A percentile compares a stretch with the other conserved stretches of the same genome.
These are phyloP conservation scores for Gallinago solitaria DNA, from an alignment of 2,797 vertebrate genomes.

Conservation along the genomic window DNA sequence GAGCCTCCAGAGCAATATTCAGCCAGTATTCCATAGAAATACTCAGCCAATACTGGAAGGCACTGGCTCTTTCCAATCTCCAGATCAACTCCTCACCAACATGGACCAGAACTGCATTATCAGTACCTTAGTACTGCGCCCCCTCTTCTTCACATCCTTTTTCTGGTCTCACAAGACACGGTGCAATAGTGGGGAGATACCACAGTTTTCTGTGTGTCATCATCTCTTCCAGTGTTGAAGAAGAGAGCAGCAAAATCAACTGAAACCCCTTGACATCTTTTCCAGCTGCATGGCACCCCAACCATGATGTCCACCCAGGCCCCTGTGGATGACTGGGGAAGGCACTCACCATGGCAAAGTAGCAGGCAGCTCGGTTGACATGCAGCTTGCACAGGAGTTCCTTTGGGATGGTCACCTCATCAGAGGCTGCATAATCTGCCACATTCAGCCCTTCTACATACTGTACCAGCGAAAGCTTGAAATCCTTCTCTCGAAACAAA, in stretches of 20 bases:
- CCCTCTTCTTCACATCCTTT: background rate
- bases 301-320: background rate
- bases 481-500: slow-evolving; percentile 90
- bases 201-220: background rate
- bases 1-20: background rate
- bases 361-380: slow-evolving; percentile 93
- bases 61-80: background rate
- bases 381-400: slow-evolving; percentile 93
- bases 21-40: background rate
- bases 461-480: slow-evolving; percentile 88
- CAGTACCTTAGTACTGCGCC: background rate
- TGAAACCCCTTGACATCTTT: background rate
- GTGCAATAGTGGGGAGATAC: background rate
- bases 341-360: slow-evolving; percentile 88
- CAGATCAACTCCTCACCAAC: background rate
- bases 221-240: background rate
- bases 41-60: background rate
- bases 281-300: background rate
- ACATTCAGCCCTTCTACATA: slow-evolving; percentile 95
- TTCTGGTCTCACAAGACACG: background rate
- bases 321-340: background rate
- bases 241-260: background rate
- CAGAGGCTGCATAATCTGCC: slow-evolving; percentile 91
- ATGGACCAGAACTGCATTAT: background rate
- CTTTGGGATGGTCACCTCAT: slow-evolving; percentile 89